Base-by-base conservation (phyloP, 2,797 vertebrate species). In the Microctenopoma steveboyesi region DNA sequence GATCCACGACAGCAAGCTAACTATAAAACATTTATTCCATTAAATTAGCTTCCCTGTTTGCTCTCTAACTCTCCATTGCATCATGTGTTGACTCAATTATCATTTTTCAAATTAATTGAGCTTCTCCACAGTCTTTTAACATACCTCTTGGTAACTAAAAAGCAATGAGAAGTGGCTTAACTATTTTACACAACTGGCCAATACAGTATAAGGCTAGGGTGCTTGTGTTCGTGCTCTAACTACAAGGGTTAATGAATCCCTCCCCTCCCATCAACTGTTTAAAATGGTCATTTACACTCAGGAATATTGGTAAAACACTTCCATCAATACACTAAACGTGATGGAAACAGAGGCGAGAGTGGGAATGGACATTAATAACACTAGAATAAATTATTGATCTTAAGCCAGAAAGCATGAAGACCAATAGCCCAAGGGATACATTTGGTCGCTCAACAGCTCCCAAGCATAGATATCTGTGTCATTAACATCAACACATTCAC, bases 271-370 rank as follows among this genome's bases (percentile, higher is more conserved):
- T 54, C 52, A 45, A n/a, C 53, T 65, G 35, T 76, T 65, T 66
- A 71, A 48, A 56, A 59, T n/a, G 15, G 53, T 0, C 57, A 46
- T 88, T 64, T 79, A 75, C 72, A 68, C 74, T 71, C 35, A 81
- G 69, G 57, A 69, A 72, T 77, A 88, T 79, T 83, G 64, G 83
- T 72, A 61, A 85, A 85, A 75, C 81, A 73, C 72, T 82, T 82
- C 22, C 72, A 78, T 68, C 42, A 62, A 74, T 74, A 64, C 42
- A 54, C 1, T 10, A 7, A 64, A 62, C 66, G 39, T 74, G 70
- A 77, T 65, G 37, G 61, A 72, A 47, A 37, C 40, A 63, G 15
- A 62, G 45, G 69, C 18, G 12, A 72, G 43, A 30, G 47, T 42
- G 42, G 46, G 63, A 68, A 14, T 48, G 52, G 78, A 66, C 61